Evolutionary conservation across 2,113 vertebrate species (phyloP), one percentile per base, ranked within the genome.

Genomic region (Cnemophilus loriae): DNA sequence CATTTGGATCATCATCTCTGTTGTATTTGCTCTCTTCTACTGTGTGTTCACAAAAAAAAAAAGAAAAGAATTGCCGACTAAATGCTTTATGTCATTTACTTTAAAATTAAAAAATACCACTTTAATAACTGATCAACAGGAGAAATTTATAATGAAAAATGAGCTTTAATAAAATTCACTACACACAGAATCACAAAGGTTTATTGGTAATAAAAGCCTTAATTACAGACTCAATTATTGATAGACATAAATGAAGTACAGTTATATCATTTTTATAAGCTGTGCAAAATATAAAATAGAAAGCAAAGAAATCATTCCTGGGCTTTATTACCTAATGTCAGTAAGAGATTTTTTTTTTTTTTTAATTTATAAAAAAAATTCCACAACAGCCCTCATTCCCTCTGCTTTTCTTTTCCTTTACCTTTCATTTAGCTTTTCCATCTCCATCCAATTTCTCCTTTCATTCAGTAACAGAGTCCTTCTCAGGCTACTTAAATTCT

Each of bases 201-300:
- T 94, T 94, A 89, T 76, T 80, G 55, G 67, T 67, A 96, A 93
- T 94, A 96, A 93, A 91, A 91, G 26, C 68, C 60, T 94, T 94
- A 96, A 95, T 94, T 93, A 95, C 89, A 88, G 79, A 64, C 80
- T 93, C 91, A 75, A 77, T 92, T 94, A 96, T 42, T 89, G 84
- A 95, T 28, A 88, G 79, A 84, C 47, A 84, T 84, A 94, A 86
- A 95, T 92, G 75, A 96, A 88, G 55, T 52, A 91, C n/a, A 47
- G 15, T 59, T 89, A 41, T 42, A 95, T 87, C 42, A 89, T 57
- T 87, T 95, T 90, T 90, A 90, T 80, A 80, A 69, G 24, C 42
- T 67, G 28, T 37, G 22, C 28, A 93, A 92, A 96, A 90, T 37
- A 67, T 19, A 83, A 90, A 83, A 74, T 44, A 74, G 64, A 80